Evolutionary conservation across 1,140 invertebrate genomes (phyloP), one percentile per base, ranked within the genome.

Genomic region (Rhopalosiphum maidis): DNA sequence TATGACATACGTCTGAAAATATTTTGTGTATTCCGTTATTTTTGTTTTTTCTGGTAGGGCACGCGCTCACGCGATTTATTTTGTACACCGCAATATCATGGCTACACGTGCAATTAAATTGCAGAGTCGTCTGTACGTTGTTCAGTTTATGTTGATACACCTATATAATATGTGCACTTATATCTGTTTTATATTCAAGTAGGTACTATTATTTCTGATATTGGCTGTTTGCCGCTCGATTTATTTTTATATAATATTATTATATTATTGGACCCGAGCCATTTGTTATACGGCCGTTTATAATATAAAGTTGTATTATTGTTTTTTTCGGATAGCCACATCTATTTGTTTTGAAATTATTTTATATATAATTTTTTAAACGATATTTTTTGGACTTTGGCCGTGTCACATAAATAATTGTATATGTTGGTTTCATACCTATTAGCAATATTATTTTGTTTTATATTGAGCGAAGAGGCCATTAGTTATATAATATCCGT

Each of bases 101-200:
- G 0, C 11, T n/a, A 68, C 60, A 68, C 2, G 11, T 18, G 15
- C n/a, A n/a, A 77, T n/a, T 77, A 77, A 77, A 77, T n/a, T 35
- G 5, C 60, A 18, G 15, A 77, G 18, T 77, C 4, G 5, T 35
- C 5, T 77, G 60, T n/a, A 15, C 3, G 11, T n/a, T 0, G 5
- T 77, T 77, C n/a, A 15, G 30, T 35, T 77, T 18, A 77, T 77
- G n/a, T 35, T 4, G 48, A 51, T 51, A n/a, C 1, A 11, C 15
- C 15, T n/a, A 15, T 77, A 77, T n/a, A 41, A 77, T n/a, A 41
- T 41, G 41, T 41, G 60, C 5, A 68, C 60, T 77, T 35, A 77
- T 60, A 77, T n/a, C 60, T 77, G 60, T 77, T 77, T 77, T 77
- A 77, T 77, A 77, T 77, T 77, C 60, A 77, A 77, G 60, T 77